phyloP scores from a whole-genome alignment of 2,888 invertebrate genomes.

The Terebella lapidaria region DNA sequence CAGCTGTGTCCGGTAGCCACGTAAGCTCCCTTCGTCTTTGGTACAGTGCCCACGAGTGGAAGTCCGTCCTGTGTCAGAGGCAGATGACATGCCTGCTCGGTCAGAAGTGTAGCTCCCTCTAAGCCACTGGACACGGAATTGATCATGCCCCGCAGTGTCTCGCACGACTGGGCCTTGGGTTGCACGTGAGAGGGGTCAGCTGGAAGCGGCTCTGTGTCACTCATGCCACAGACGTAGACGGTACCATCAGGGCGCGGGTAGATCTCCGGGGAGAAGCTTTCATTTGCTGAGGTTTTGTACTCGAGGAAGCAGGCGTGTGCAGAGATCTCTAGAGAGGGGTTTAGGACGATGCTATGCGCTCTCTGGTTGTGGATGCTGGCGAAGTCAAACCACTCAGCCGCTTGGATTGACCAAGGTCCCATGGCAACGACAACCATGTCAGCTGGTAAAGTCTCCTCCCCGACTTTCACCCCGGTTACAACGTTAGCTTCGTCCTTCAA shows the following conservation, averaged over 20 bases:
- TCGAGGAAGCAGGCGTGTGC: slow-evolving; percentile 24
- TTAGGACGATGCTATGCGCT: slow-evolving; percentile 24
- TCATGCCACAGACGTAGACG: slow-evolving; percentile 25
- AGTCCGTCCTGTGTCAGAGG: slow-evolving; percentile 18
- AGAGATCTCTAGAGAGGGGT: slow-evolving; percentile 2
- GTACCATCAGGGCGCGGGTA: slow-evolving; percentile 29
- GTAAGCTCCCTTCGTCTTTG: slow-evolving; percentile 19
- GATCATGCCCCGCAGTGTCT: slow-evolving; percentile 10
- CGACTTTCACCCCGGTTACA: slow-evolving; percentile 20
- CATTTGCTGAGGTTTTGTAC: neutral
- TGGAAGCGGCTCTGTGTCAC: slow-evolving; percentile 21
- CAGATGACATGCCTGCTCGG: slow-evolving; percentile 25
- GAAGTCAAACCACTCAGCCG: slow-evolving; percentile 19
- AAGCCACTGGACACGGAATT: slow-evolving; percentile 11
- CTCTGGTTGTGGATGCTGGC: slow-evolving; percentile 16
- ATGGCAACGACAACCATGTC: slow-evolving; percentile 27
- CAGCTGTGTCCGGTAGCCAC: slow-evolving; percentile 28
- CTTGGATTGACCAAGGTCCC: slow-evolving; percentile 29
- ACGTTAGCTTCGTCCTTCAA: slow-evolving; percentile 20
- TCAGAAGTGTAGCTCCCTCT: slow-evolving; percentile 10
- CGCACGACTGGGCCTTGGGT: slow-evolving; percentile 11
- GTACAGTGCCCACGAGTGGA: slow-evolving; percentile 25
- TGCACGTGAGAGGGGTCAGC: slow-evolving; percentile 14
- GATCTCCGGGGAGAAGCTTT: slow-evolving; percentile 20
- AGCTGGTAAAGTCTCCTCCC: slow-evolving; percentile 18